Base-by-base conservation (phyloP, 35 echinoderm and acorn worm species). In the Nesometra sesokonis region DNA sequence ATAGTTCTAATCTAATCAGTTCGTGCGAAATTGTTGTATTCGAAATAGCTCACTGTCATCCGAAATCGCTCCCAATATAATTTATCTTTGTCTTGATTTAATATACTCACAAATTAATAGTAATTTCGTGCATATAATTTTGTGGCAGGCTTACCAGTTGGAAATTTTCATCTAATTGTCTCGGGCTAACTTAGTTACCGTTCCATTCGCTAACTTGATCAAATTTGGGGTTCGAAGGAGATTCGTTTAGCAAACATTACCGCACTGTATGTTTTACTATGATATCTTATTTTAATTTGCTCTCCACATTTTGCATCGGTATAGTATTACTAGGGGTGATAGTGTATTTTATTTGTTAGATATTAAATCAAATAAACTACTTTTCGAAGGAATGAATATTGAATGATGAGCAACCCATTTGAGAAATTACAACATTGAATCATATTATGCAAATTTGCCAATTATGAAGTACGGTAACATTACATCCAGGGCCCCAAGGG, bases 91-190 rank as follows among this genome's bases (percentile, higher is more conserved):
- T 67, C 52, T 67, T 67, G 52, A 67, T 67, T 67, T 67, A 67
- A 67, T 67, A 67, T 67, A 67, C 52, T 9, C 52, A 27, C 23
- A 19, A 11, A 67, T 67, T 67, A 67, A 67, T 67, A 27, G 52
- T 67, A 67, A 67, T 67, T 67, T 67, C 52, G 52, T 67, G 52
- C 52, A 67, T 67, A 67, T 67, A 67, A 67, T 67, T 67, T 67
- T 11, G 52, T 27, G 4, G 8, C 52, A 43, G 23, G 21, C 23
- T 67, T 67, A 67, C 9, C 39, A 27, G 9, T 67, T 27, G 7
- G 11, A 67, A 67, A 67, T 67, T 67, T 67, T 5, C 52, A 67
- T 67, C 23, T 67, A 67, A 67, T 67, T 67, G 21, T 67, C 52
- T 67, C 11, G 8, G 1, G 52, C 9, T 67, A 67, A 67, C 52